These are phyloP conservation scores for Micromussa lordhowensis DNA, from an alignment of 92 coral and sea anemone species.

Conservation along the genomic window DNA sequence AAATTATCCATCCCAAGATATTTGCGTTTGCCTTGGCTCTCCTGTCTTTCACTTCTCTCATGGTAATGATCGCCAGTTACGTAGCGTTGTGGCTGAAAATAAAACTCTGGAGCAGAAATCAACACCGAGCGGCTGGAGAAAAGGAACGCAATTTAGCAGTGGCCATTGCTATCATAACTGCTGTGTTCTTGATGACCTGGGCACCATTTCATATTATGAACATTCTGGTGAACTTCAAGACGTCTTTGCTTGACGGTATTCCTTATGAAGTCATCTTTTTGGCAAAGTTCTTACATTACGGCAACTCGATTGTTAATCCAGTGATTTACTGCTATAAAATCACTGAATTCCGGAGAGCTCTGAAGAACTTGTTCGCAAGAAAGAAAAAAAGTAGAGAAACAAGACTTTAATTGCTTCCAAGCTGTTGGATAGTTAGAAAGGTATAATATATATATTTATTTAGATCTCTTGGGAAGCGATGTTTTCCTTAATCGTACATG, in stretches of 20 bases:
- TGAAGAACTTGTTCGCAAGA: conserved; percentile 38
- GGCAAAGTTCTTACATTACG: conserved; percentile 77
- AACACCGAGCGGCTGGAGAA: conserved; percentile 40
- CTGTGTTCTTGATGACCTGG: conserved; percentile 79
- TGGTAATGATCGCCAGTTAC: conserved; percentile 62
- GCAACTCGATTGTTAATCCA: conserved; percentile 83
- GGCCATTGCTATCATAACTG: conserved; percentile 72
- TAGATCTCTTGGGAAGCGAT: background rate
- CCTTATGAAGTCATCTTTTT: conserved; percentile 63
- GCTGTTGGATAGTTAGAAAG: background rate
- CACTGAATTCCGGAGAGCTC: conserved; percentile 75
- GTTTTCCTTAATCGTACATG: background rate
- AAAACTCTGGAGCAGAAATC: conserved; percentile 49
- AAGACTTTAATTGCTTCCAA: conserved; percentile 14
- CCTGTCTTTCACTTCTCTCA: conserved; percentile 64
- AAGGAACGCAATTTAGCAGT: conserved; percentile 70
- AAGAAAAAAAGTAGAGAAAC: conserved; percentile 49
- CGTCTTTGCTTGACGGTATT: conserved; percentile 30
- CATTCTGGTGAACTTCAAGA: conserved; percentile 64
- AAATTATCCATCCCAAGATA: conserved; percentile 39
- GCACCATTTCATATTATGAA: conserved; percentile 79
- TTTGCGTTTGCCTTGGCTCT: conserved; percentile 66
- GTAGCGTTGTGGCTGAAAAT: conserved; percentile 74
- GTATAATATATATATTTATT: too few species aligned
- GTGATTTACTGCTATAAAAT: conserved; percentile 79